Evolutionary conservation across 2,113 vertebrate species (phyloP), one percentile per base, ranked within the genome.

Genomic region (Phylloscopus trochiloides): DNA sequence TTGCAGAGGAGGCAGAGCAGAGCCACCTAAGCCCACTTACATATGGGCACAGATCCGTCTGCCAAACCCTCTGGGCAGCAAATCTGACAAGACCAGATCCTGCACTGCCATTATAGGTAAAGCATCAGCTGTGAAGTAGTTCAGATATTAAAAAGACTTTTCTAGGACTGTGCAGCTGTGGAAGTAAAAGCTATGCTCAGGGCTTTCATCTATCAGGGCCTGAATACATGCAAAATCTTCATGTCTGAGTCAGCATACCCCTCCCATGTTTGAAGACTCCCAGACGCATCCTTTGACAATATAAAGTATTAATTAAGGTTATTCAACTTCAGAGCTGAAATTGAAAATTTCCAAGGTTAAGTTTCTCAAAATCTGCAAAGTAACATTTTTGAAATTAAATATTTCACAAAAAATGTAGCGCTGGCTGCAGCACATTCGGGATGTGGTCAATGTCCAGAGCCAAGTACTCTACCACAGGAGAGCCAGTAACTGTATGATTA

Each of bases 21-120:
- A 79, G 50, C 61, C 17, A 40, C 34, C 32, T 1, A 0, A 77
- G n/a, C 7, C 57, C 21, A 17, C 50, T 45, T 36, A 40, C 6
- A 6, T 1, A 1, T 0, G 0, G 38, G 31, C 66, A 47, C 3
- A 22, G 40, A 73, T 87, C 25, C n/a, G 75, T 26, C 32, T 72
- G 43, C 45, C 45, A 84, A 77, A 57, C 20, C 13, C 16, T 29
- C 48, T 74, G 48, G 17, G 5, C 32, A 40, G 40, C 5, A 6
- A 63, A 87, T n/a, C 22, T 76, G 61, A 73, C 19, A 81, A 74
- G 36, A 55, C 28, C 73, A 78, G 80, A 51, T 54, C 59, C 47
- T 76, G 36, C 12, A 12, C 32, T 66, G 67, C 34, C 28, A 20
- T 18, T 86, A 14, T 1, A 1, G 12, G 8, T 88, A 76, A 83